Evolutionary conservation across 2,113 vertebrate genomes (phyloP).

Genomic region (Mirounga angustirostris): DNA sequence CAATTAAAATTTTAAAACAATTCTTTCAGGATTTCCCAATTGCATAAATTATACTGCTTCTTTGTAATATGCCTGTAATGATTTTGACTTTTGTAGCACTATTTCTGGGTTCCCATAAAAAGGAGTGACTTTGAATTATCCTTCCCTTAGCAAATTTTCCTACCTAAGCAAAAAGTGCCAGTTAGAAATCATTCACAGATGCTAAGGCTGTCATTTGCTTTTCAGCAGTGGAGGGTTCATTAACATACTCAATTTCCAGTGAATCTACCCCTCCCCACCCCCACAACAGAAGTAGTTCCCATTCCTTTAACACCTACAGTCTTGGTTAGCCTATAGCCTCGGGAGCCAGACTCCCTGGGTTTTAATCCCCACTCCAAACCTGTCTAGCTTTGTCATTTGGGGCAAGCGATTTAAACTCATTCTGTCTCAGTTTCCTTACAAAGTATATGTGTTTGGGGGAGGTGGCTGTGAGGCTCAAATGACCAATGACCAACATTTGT

Average conservation of each 20-base stretch:
- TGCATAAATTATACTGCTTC: constrained; percentile 61
- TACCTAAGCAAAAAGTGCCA: constrained; percentile 65
- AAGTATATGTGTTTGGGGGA: neutral
- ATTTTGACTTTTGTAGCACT: constrained; percentile 62
- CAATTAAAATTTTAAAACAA: constrained; percentile 72
- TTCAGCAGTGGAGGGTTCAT: constrained; percentile 60
- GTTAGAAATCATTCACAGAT: constrained; percentile 57
- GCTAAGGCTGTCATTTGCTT: constrained; percentile 56
- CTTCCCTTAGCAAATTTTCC: constrained; percentile 56
- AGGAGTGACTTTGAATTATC: constrained; percentile 68
- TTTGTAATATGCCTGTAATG: constrained; percentile 61
- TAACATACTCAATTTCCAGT: constrained; percentile 69
- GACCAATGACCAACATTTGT: neutral
- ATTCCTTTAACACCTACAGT: neutral
- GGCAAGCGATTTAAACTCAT: neutral
- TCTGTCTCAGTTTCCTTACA: constrained; percentile 1
- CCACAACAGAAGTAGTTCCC: neutral
- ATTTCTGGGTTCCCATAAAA: constrained; percentile 65
- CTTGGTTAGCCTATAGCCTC: neutral
- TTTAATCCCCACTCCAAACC: neutral
- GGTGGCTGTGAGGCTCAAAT: neutral
- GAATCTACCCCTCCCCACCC: neutral
- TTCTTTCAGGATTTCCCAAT: constrained; percentile 59
- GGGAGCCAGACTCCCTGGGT: neutral
- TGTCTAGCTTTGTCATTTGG: neutral